Percentiles rank a stretch among this genome's conserved stretches.
phyloP scores from a whole-genome alignment of 1,140 invertebrate genomes.

The Drosophila lowei region DNA sequence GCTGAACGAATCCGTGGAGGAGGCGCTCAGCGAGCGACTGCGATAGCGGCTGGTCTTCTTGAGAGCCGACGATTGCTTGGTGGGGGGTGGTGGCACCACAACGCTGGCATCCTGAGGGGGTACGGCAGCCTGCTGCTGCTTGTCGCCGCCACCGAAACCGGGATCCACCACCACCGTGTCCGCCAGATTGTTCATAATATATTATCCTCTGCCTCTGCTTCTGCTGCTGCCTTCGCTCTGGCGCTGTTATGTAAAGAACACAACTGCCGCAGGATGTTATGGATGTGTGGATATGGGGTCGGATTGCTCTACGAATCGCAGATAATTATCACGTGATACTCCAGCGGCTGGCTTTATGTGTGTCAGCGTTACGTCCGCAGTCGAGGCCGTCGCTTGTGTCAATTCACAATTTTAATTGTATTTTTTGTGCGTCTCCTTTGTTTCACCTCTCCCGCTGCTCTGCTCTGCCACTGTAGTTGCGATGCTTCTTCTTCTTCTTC shows the following conservation, averaged over 20 bases:
- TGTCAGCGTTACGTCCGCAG: constrained; percentile 29
- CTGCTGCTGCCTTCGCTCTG: not conserved
- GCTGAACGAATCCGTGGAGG: constrained; percentile 96
- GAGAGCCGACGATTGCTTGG: constrained; percentile 87
- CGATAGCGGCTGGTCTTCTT: constrained; percentile 93
- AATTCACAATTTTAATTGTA: constrained; percentile 55
- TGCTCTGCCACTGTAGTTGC: constrained; percentile 14
- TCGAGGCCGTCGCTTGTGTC: constrained; percentile 14
- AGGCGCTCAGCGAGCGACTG: constrained; percentile 95
- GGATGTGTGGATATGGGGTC: too few species aligned
- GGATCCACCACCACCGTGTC: constrained; percentile 80
- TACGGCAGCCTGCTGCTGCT: constrained; percentile 62
- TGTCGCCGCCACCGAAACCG: constrained; percentile 76
- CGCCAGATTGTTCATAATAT: constrained; percentile 71
- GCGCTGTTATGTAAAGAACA: too few species aligned
- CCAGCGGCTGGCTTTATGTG: constrained; percentile 13
- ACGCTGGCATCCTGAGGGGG: constrained; percentile 70
- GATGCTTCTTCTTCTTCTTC: constrained; percentile 37
- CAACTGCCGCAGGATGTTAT: too few species aligned
- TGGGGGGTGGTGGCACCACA: constrained; percentile 82
- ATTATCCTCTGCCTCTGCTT: constrained; percentile 4
- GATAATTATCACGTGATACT: constrained; percentile 43
- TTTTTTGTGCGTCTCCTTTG: constrained; percentile 69
- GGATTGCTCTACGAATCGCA: constrained; percentile 3
- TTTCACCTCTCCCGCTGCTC: constrained; percentile 60